These are phyloP conservation scores for Crotalus viridis DNA, from an alignment of 2,113 vertebrate species.

Conservation along the genomic window DNA sequence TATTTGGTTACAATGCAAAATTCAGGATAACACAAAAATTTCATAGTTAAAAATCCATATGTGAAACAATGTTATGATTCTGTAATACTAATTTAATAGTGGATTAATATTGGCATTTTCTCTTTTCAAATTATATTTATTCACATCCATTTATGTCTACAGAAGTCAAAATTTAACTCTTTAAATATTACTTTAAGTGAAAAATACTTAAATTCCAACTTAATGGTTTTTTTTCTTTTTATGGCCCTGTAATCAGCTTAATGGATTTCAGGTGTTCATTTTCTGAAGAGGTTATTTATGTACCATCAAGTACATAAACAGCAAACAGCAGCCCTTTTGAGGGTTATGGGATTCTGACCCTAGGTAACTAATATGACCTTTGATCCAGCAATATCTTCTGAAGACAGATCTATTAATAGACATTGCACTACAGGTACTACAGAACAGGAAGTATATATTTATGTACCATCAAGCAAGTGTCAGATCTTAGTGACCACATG, in stretches of 20 bases:
- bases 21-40: neutral
- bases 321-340: too few relatives aligned
- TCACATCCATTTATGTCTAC: neutral
- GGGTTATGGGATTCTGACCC: too few relatives aligned
- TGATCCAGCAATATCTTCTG: too few relatives aligned
- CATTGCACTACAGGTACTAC: too few relatives aligned
- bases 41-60: neutral
- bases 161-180: neutral
- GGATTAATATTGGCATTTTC: neutral
- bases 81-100: neutral
- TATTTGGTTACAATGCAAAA: neutral
- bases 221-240: too few relatives aligned
- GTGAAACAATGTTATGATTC: neutral
- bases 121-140: neutral
- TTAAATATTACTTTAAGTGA: neutral
- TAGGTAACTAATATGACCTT: too few relatives aligned
- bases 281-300: neutral
- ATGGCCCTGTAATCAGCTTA: too few relatives aligned
- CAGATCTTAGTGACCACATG: neutral
- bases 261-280: neutral
- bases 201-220: neutral
- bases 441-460: too few relatives aligned
- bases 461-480: too few relatives aligned
- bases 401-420: too few relatives aligned
- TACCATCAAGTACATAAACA: too few relatives aligned